Evolutionary conservation across 2,797 vertebrate species (phyloP), one percentile per base, ranked within the genome.

Genomic region (Apogon talboti): DNA sequence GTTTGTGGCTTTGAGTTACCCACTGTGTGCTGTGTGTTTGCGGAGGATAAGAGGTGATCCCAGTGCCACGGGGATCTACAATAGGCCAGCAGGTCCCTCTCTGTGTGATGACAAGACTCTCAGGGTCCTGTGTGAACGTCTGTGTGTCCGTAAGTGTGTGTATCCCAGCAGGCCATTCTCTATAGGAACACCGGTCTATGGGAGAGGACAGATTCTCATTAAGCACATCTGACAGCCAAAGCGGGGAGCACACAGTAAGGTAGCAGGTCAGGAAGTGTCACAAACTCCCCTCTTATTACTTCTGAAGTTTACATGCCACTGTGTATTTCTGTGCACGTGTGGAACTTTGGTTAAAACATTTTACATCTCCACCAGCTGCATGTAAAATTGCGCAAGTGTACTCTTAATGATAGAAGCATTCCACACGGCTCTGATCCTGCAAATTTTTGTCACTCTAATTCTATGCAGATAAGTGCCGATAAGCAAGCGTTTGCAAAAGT

Each of bases 221-320:
- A 90, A 92, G 75, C 46, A 60, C 75, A 85, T 84, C 73, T 90
- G 91, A 92, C 89, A 91, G 81, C 69, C 76, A 74, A 78, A 82
- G 87, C 79, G 75, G 85, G 86, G 76, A 78, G 83, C 71, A 40
- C 66, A 42, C 81, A 78, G 83, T 63, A 76, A 86, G 87, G 78
- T 76, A 79, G 76, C 81, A 81, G 83, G 85, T 90, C 86, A 87
- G 74, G 49, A 52, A 79, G 83, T 66, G 82, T 76, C 81, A 84
- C 3, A 3, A 69, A 73, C 74, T 53, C 43, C 48, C 45, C 51
- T 57, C 66, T 83, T 71, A 85, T 81, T 74, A 63, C 66, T 71
- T 82, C 45, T 80, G 85, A 85, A 78, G 83, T 84, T 80, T 76
- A 47, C 44, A 19, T 48, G 54, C 49, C 28, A 49, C 16, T 2